Evolutionary conservation across 2,113 vertebrate genomes (phyloP).

Genomic region (Poecilia latipinna): DNA sequence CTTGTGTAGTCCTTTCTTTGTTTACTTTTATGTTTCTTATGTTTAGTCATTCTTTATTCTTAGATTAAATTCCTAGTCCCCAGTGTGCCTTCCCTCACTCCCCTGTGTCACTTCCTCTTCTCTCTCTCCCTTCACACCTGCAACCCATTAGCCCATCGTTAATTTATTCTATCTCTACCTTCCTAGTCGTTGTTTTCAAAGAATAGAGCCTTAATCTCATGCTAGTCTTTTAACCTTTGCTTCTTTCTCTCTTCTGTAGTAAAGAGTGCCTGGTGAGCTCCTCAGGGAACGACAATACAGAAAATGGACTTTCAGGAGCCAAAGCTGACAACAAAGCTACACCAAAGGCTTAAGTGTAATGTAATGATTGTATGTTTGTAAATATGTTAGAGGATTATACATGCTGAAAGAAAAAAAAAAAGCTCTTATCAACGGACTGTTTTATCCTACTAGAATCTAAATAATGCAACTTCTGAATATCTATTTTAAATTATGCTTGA

Average conservation of each 20-base stretch:
- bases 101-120: no score
- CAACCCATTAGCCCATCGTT: no score
- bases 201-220: not conserved
- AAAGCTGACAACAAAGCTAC: constrained; percentile 91
- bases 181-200: no score
- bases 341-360: constrained; percentile 87
- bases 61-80: no score
- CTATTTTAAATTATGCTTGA: constrained; percentile 80
- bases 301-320: constrained; percentile 92
- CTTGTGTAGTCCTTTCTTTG: no score
- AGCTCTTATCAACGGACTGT: constrained; percentile 66
- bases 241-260: constrained; percentile 69
- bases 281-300: constrained; percentile 95
- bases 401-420: constrained; percentile 52
- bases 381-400: constrained; percentile 70
- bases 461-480: constrained; percentile 64
- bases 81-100: no score
- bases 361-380: constrained; percentile 59
- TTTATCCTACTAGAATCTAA: constrained; percentile 75
- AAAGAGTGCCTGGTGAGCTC: constrained; percentile 97
- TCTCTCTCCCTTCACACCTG: no score
- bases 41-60: no score
- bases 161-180: no score
- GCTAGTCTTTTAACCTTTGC: constrained; percentile 7
- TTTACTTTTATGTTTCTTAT: no score